These are phyloP conservation scores for Characodon lateralis DNA, from an alignment of 2,797 vertebrate species.

Conservation along the genomic window DNA sequence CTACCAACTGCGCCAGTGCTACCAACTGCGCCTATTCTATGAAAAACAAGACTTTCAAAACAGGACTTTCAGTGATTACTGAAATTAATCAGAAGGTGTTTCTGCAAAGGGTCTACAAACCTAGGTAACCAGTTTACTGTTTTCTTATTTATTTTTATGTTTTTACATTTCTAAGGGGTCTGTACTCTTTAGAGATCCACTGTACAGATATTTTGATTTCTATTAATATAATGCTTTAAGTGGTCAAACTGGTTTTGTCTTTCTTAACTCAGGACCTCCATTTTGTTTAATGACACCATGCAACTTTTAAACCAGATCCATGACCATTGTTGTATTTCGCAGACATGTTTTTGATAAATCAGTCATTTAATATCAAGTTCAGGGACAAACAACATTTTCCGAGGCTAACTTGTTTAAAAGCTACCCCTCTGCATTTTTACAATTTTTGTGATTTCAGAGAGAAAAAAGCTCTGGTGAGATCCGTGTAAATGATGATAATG, in stretches of 20 bases:
- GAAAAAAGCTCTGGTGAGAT: background rate
- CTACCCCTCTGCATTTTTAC: conserved; percentile 1
- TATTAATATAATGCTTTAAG: background rate
- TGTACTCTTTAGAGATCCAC: too few relatives aligned
- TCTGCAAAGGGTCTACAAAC: too few relatives aligned
- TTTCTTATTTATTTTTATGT: too few relatives aligned
- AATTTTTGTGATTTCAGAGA: background rate
- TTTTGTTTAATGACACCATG: background rate
- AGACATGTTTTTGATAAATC: background rate
- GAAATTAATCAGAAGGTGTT: too few relatives aligned
- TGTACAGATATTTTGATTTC: background rate
- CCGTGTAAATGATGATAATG: background rate
- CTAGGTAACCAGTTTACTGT: too few relatives aligned
- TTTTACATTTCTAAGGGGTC: too few relatives aligned
- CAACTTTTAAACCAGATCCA: background rate
- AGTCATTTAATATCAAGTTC: background rate
- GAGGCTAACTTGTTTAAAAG: conserved; percentile 4
- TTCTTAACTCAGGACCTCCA: background rate
- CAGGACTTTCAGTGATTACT: too few relatives aligned
- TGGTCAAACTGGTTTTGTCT: background rate
- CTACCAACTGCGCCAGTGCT: too few relatives aligned
- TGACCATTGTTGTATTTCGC: background rate
- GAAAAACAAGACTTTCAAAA: too few relatives aligned
- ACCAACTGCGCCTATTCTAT: too few relatives aligned
- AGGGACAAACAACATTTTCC: background rate